Conservation (phyloP, 2,888 invertebrate species). For the Melanophora roralis region DNA sequence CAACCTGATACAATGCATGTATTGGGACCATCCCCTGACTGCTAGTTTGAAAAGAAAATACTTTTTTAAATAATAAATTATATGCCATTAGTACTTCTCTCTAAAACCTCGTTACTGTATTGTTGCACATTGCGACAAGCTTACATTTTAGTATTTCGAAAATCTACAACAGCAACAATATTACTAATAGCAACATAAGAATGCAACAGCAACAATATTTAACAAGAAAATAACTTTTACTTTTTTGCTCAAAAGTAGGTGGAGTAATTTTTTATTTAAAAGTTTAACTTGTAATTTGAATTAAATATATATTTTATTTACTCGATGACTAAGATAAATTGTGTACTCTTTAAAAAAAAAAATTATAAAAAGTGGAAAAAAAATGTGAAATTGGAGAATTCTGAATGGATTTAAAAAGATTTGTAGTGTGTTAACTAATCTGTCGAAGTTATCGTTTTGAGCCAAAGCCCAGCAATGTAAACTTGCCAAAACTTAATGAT, state of each 20-base stretch:
- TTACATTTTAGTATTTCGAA: background rate
- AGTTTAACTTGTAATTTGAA: conserved; percentile 32
- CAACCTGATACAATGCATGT: no score
- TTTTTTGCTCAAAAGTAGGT: conserved; percentile 24
- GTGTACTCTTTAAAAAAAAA: background rate
- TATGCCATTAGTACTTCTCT: background rate
- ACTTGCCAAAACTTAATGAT: no score
- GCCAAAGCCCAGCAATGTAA: no score
- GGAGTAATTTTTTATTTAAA: conserved; percentile 46
- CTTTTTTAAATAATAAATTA: no score
- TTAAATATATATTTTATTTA: conserved; percentile 34
- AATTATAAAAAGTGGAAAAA: background rate
- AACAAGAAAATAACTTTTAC: conserved; percentile 36
- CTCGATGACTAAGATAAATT: conserved; percentile 3
- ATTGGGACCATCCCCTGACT: no score
- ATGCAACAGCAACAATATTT: conserved; percentile 13
- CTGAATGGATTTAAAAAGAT: no score
- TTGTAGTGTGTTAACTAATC: no score
- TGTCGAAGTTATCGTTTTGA: no score
- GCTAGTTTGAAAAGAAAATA: no score
- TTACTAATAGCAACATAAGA: background rate
- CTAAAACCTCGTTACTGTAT: background rate
- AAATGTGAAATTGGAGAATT: background rate
- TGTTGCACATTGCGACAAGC: background rate
- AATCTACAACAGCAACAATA: background rate